Evolutionary conservation across 2,113 vertebrate species (phyloP).

Genomic region (Naja naja): DNA sequence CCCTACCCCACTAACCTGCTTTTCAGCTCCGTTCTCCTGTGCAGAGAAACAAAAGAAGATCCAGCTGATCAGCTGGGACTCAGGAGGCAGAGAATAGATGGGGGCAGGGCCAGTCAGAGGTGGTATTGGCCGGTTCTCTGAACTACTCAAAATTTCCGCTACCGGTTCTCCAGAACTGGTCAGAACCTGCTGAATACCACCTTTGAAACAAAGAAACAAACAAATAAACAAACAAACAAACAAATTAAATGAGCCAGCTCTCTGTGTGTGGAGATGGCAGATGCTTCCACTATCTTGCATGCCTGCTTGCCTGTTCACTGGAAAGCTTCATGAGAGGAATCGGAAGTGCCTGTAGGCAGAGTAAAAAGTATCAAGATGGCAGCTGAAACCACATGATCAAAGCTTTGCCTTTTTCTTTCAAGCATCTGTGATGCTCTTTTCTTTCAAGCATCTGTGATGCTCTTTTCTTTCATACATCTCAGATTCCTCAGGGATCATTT

Average conservation of each 20-base stretch:
- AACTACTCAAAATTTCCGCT: too few species aligned
- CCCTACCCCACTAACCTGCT: too few species aligned
- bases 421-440: neutral
- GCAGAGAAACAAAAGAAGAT: too few species aligned
- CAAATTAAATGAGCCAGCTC: neutral
- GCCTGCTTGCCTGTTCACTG: neutral
- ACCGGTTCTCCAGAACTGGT: too few species aligned
- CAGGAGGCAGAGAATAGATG: too few species aligned
- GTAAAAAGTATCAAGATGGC: neutral
- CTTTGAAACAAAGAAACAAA: too few species aligned
- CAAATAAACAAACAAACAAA: too few species aligned
- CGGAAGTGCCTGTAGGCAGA: neutral
- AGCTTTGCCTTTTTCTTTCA: neutral
- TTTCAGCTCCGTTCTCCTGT: too few species aligned
- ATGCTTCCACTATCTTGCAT: neutral
- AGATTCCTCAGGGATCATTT: neutral
- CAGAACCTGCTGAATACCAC: too few species aligned
- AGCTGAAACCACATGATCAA: neutral
- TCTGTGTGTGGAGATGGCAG: neutral
- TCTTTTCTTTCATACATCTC: neutral
- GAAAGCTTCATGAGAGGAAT: neutral
- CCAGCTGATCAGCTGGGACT: too few species aligned
- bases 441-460: neutral
- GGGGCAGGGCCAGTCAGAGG: too few species aligned
- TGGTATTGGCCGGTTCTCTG: too few species aligned